Evolutionary conservation across 2,797 vertebrate species (phyloP).

Genomic region (Gallinago nigripennis): DNA sequence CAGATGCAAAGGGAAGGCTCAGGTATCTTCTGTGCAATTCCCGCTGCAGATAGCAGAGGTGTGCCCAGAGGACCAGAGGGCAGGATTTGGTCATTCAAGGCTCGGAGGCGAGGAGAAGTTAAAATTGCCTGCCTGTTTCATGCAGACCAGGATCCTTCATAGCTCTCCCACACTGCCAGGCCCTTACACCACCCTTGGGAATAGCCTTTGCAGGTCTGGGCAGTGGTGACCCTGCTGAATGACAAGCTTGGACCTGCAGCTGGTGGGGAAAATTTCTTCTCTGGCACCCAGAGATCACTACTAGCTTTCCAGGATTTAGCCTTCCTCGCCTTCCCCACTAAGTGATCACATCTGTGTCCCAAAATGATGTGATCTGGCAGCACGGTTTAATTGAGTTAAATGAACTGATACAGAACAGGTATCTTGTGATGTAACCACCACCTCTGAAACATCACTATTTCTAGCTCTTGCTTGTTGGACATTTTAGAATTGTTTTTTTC

Average conservation of each 20-base stretch:
- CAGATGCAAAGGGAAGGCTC: not conserved
- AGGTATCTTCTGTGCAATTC: not conserved
- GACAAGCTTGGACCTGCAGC: fast-evolving
- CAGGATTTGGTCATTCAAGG: not conserved
- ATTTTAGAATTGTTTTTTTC: not conserved
- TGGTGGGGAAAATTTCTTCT: not conserved
- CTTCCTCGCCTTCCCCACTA: not conserved
- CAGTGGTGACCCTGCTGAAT: not conserved
- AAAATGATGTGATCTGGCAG: not conserved
- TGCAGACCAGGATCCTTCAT: not conserved
- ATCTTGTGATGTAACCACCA: not conserved
- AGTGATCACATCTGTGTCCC: not conserved
- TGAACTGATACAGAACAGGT: constrained; percentile 4
- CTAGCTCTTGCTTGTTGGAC: not conserved
- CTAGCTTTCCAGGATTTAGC: not conserved
- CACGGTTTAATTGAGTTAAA: not conserved
- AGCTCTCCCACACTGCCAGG: not conserved
- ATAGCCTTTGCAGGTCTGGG: not conserved
- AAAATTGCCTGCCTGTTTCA: not conserved
- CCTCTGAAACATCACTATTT: not conserved
- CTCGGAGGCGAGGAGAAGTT: not conserved
- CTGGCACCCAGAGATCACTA: not conserved
- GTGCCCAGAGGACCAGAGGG: not conserved
- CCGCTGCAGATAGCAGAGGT: not conserved
- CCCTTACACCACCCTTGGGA: not conserved